These are phyloP conservation scores for Allobates femoralis DNA, from an alignment of 2,797 vertebrate species.

Conservation along the genomic window DNA sequence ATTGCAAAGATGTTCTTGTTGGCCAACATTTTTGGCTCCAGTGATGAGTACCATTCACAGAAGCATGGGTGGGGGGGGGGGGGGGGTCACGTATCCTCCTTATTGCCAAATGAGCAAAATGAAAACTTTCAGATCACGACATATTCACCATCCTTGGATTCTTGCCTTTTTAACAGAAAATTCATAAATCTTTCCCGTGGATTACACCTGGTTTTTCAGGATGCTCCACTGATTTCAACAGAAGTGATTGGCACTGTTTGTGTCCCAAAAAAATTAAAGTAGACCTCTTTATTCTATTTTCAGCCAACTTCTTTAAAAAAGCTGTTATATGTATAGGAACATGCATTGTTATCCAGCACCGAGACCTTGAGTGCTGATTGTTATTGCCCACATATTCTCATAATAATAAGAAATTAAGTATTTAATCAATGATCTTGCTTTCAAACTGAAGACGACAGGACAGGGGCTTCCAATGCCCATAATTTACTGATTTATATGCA, in stretches of 20 bases:
- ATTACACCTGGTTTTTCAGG: not conserved
- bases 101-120: too few species aligned
- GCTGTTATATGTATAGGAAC: not conserved
- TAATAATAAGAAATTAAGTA: constrained; percentile 4
- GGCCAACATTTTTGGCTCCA: too few species aligned
- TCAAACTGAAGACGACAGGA: not conserved
- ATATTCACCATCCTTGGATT: too few species aligned
- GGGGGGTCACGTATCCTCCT: too few species aligned
- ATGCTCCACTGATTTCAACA: not conserved
- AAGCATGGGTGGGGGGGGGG: too few species aligned
- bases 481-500: constrained; percentile 31
- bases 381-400: not conserved
- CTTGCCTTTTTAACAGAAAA: too few species aligned
- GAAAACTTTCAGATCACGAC: too few species aligned
- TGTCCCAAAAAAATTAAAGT: too few species aligned
- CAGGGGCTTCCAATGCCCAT: not conserved
- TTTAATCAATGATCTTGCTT: not conserved
- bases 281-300: too few species aligned
- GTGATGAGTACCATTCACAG: too few species aligned
- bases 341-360: not conserved
- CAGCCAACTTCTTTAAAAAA: not conserved
- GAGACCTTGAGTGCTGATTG: not conserved
- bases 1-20: too few species aligned
- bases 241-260: not conserved
- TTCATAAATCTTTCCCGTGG: too few species aligned